phyloP scores from a whole-genome alignment of 2,797 vertebrate species.

The Ara ararauna region DNA sequence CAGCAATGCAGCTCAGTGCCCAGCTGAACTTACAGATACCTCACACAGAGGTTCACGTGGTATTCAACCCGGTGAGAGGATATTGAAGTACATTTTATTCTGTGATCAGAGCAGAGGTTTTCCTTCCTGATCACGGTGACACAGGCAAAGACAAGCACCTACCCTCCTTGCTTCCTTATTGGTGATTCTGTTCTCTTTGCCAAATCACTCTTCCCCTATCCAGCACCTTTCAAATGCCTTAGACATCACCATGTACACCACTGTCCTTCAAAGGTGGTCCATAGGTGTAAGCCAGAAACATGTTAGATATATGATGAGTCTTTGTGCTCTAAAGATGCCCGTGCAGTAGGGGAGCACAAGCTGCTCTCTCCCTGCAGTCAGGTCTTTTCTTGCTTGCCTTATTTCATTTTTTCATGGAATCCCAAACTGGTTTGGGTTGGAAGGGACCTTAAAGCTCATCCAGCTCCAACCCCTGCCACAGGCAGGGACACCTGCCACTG shows the following conservation, averaged over 20 bases:
- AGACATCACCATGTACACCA: accelerated
- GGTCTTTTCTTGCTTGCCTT: neutral
- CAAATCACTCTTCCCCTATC: neutral
- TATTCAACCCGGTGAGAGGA: neutral
- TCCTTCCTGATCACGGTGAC: neutral
- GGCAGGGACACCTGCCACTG: neutral
- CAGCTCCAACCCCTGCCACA: neutral
- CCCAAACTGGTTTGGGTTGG: neutral
- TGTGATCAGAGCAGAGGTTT: neutral
- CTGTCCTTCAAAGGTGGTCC: neutral
- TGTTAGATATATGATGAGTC: neutral
- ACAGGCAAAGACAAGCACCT: neutral
- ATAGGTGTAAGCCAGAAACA: neutral
- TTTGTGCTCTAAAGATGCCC: neutral
- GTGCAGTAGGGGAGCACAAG: neutral
- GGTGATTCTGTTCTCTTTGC: neutral
- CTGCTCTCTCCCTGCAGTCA: neutral
- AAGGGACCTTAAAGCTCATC: neutral
- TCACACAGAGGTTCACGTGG: neutral
- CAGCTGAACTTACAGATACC: neutral
- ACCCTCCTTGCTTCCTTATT: neutral
- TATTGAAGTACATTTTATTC: neutral
- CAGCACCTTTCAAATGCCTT: neutral
- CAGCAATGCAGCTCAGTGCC: neutral
- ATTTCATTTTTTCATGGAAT: neutral